Evolutionary conservation across 2,888 invertebrate genomes (phyloP).

Genomic region (Ectropis crepuscularia): DNA sequence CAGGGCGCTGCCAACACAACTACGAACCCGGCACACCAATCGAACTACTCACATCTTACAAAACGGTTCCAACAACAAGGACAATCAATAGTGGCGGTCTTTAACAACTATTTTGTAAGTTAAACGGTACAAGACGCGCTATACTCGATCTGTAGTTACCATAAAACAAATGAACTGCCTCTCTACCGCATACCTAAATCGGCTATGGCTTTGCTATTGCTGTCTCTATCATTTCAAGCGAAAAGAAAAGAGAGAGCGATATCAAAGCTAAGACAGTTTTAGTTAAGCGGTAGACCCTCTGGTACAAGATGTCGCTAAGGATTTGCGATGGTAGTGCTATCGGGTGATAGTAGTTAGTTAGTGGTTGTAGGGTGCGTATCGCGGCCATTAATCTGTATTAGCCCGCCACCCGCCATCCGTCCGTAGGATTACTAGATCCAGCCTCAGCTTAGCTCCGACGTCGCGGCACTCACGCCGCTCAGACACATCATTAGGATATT

Average conservation of each 20-base stretch:
- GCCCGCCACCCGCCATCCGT: conserved; percentile 44
- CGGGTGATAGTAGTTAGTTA: not conserved
- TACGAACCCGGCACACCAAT: not conserved
- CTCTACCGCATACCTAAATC: no score
- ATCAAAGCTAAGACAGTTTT: no score
- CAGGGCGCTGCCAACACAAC: not conserved
- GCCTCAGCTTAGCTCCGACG: not conserved
- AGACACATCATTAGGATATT: conserved; percentile 12
- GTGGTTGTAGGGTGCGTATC: conserved; percentile 31
- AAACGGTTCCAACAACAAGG: no score
- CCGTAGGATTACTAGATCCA: conserved; percentile 38
- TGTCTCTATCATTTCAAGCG: no score
- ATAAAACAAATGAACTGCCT: no score
- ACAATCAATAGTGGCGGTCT: no score
- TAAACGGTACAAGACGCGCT: no score
- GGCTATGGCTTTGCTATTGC: no score
- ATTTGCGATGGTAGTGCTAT: not conserved
- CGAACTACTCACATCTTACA: not conserved
- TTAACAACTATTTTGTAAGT: no score
- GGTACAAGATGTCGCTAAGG: not conserved
- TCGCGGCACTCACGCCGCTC: not conserved
- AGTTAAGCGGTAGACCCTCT: no score
- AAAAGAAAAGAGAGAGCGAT: no score
- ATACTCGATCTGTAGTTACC: no score
- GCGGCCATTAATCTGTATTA: conserved; percentile 46